Conservation (phyloP, 1,140 invertebrate species). For the Brachionus rubens region DNA sequence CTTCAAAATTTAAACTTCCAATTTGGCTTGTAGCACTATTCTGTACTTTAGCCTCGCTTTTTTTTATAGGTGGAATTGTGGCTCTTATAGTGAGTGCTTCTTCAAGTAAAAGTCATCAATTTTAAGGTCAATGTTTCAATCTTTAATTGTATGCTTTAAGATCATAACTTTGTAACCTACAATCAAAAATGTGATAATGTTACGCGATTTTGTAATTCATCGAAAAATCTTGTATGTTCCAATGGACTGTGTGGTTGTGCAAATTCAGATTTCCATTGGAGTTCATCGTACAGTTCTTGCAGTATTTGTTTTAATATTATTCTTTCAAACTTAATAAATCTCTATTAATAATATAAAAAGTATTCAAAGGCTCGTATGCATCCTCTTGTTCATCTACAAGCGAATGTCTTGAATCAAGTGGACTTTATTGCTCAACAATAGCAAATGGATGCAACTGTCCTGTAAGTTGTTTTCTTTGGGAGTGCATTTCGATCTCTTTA, state of each 20-base stretch:
- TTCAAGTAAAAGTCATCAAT: neutral
- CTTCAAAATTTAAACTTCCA: conserved; percentile 1
- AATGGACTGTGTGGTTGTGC: neutral
- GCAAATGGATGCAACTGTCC: conserved; percentile 10
- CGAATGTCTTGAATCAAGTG: neutral
- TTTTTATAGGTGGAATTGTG: neutral
- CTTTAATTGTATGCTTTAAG: neutral
- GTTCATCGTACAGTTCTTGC: neutral
- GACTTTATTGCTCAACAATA: neutral
- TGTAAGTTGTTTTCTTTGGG: neutral
- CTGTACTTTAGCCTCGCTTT: neutral
- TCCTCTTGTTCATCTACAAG: conserved; percentile 1
- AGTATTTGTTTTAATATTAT: neutral
- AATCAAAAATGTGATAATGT: conserved; percentile 3
- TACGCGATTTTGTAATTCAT: neutral
- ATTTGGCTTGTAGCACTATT: neutral
- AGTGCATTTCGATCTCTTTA: neutral
- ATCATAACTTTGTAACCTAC: neutral
- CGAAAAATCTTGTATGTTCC: neutral
- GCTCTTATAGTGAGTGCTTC: neutral
- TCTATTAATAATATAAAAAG: no score
- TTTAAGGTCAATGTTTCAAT: no score
- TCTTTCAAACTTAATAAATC: no score
- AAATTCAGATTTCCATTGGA: neutral
- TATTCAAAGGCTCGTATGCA: conserved; percentile 1